These are phyloP conservation scores for Drosophila pallidifrons DNA, from an alignment of 1,140 invertebrate species.

Conservation along the genomic window DNA sequence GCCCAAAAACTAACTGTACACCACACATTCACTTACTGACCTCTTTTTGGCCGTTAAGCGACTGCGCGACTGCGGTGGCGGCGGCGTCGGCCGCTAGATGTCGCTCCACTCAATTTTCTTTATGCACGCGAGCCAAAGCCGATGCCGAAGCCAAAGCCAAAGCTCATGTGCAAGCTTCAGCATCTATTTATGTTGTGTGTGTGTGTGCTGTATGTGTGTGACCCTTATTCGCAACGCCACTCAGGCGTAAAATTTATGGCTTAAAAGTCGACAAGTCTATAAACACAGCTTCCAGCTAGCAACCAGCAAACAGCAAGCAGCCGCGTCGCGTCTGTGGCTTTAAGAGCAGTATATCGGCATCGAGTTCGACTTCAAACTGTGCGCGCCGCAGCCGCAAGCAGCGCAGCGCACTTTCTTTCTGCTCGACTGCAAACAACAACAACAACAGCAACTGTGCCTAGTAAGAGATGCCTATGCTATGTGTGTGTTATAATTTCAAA, in stretches of 20 bases:
- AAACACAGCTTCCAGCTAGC: conserved; percentile 80
- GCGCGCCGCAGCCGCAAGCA: background rate
- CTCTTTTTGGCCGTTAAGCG: conserved; percentile 61
- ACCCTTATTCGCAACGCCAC: conserved; percentile 81
- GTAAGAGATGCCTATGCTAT: conserved; percentile 21
- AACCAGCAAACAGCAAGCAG: conserved; percentile 11
- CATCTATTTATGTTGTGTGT: conserved; percentile 24
- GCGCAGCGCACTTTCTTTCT: conserved; percentile 23
- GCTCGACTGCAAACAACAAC: conserved; percentile 5
- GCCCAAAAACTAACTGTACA: conserved; percentile 81
- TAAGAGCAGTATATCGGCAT: conserved; percentile 28
- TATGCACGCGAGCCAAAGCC: conserved; percentile 74
- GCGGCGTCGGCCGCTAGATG: conserved; percentile 17
- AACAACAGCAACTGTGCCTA: conserved; percentile 21
- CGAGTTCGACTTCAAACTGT: conserved; percentile 40
- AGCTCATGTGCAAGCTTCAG: conserved; percentile 39
- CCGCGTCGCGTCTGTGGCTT: conserved; percentile 35
- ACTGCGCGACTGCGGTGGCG: background rate
- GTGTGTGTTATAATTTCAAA: conserved; percentile 80
- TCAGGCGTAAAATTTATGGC: conserved; percentile 83
- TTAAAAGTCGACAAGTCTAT: conserved; percentile 82
- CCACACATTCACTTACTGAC: conserved; percentile 79
- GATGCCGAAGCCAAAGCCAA: conserved; percentile 51
- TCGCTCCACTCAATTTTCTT: conserved; percentile 72
- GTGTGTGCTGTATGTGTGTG: conserved; percentile 61